Evolutionary conservation across 1,140 invertebrate genomes (phyloP).

Genomic region (Pseudomyrmex concolor): DNA sequence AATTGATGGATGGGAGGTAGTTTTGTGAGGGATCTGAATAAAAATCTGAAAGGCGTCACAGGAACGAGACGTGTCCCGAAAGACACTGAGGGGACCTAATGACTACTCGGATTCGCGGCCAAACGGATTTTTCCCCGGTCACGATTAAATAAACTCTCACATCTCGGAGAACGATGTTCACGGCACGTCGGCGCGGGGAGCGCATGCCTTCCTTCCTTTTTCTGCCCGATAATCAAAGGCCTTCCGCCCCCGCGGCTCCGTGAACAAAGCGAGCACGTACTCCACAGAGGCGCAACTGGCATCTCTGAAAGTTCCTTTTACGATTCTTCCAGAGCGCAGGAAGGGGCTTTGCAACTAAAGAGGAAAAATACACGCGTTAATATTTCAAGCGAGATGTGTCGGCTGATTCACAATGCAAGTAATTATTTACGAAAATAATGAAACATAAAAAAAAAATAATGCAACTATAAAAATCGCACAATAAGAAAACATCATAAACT

Average conservation of each 20-base stretch:
- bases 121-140: conserved; percentile 1
- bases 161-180: conserved; percentile 1
- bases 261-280: conserved; percentile 41
- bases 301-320: conserved; percentile 27
- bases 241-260: neutral
- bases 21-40: neutral
- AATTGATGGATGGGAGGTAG: neutral
- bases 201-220: conserved; percentile 4
- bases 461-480: too few species aligned
- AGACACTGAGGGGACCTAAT: neutral
- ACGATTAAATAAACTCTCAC: conserved; percentile 34
- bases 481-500: too few species aligned
- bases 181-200: neutral
- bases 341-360: neutral
- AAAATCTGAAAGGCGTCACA: conserved; percentile 9
- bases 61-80: neutral
- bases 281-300: neutral
- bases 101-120: neutral
- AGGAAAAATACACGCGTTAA: conserved; percentile 2
- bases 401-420: neutral
- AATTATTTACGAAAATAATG: neutral
- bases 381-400: conserved; percentile 1
- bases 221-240: conserved; percentile 31
- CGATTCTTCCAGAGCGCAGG: neutral
- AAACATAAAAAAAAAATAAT: too few species aligned